A percentile compares a stretch with the other conserved stretches of the same genome.
phyloP scores from a whole-genome alignment of 1,140 invertebrate species.

The Saccostrea glomerata region DNA sequence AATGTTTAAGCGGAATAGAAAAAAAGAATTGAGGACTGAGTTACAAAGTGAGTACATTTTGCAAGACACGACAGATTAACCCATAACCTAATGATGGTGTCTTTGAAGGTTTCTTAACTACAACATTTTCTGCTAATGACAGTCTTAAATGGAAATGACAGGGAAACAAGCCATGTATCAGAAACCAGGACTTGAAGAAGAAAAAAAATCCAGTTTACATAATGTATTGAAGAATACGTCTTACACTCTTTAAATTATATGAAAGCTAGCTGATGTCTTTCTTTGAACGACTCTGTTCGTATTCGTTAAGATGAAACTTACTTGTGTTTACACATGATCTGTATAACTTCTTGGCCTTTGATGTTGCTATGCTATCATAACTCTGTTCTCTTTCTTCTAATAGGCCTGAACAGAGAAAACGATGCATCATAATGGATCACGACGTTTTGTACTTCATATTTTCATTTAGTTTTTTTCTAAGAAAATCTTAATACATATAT shows the following conservation, averaged over 20 bases:
- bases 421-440: neutral
- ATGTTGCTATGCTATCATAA: slow-evolving; percentile 71
- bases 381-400: slow-evolving; percentile 70
- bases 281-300: neutral
- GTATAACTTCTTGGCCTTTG: slow-evolving; percentile 87
- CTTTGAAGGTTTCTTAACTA: neutral
- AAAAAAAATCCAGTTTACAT: neutral
- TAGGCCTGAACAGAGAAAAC: slow-evolving; percentile 64
- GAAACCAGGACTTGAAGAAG: neutral
- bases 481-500: no score
- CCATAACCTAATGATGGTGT: neutral
- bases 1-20: neutral
- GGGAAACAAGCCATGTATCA: neutral
- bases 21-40: neutral
- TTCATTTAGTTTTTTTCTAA: no score
- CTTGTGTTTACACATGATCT: slow-evolving; percentile 91
- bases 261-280: neutral
- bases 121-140: neutral
- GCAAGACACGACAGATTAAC: neutral
- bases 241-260: neutral
- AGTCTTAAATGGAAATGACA: neutral
- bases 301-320: slow-evolving; percentile 73
- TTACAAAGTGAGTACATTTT: neutral
- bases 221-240: neutral
- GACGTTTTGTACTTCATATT: no score